Evolutionary conservation across 2,113 vertebrate species (phyloP).

Genomic region (Tamias sibiricus): DNA sequence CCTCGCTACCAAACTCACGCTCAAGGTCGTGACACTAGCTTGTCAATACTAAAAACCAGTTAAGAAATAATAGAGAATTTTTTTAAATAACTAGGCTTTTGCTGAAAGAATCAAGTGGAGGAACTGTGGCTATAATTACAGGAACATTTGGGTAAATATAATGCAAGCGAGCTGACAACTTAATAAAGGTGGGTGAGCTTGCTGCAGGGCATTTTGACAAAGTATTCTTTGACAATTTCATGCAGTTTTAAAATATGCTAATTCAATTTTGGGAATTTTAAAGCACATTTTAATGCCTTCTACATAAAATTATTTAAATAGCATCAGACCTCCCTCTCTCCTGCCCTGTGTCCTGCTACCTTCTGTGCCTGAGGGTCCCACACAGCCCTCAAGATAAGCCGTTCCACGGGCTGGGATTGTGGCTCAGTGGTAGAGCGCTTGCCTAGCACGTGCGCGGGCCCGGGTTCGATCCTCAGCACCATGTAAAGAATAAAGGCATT

Average conservation of each 20-base stretch:
- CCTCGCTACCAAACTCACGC: not conserved
- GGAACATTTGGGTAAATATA: not conserved
- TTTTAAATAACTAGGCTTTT: not conserved
- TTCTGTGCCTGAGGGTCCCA: too few relatives aligned
- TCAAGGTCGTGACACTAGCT: not conserved
- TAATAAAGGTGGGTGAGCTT: not conserved
- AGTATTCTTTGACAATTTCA: not conserved
- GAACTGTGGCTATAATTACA: not conserved
- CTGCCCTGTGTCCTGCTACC: not conserved
- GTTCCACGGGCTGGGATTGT: too few relatives aligned
- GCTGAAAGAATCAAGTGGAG: not conserved
- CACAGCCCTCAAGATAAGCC: not conserved
- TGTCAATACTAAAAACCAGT: not conserved
- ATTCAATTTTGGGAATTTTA: not conserved
- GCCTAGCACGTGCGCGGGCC: fast-evolving
- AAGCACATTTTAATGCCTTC: not conserved
- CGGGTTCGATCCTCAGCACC: too few relatives aligned
- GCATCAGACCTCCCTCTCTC: not conserved
- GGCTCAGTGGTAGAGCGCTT: too few relatives aligned
- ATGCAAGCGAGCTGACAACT: not conserved
- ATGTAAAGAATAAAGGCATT: too few relatives aligned
- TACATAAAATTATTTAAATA: not conserved
- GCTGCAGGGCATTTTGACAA: not conserved
- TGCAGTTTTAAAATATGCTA: not conserved
- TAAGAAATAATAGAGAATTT: not conserved